Base-by-base conservation (phyloP, 2,888 invertebrate species). In the Stenolophus ochropezus region DNA sequence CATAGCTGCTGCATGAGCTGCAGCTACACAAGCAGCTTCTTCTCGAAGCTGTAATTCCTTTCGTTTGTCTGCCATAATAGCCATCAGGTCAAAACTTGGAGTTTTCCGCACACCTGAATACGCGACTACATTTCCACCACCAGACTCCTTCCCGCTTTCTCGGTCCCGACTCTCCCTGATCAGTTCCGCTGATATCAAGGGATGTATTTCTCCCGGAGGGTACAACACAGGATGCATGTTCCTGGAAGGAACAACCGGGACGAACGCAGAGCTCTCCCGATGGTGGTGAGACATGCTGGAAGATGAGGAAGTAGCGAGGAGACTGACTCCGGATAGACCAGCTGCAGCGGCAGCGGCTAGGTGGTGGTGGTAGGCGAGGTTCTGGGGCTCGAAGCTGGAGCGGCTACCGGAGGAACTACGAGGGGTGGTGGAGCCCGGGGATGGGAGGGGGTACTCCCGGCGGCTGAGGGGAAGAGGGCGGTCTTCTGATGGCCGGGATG, bases 21-120 rank as follows among this genome's bases (percentile, higher is more conserved):
- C 88, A 1, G 87, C 89, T 4, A 89, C 89, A 83, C 89, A 88
- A 0, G 92, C 92, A 0, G 94, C 94, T 56, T 94, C 94, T 86
- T 94, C 94, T 16, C 94, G 90, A 73, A 95, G 88, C 0, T 95
- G 95, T 75, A 96, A 90, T 86, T 96, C 96, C 88, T 96, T 96
- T 82, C 96, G 91, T 87, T 96, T 96, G 87, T 96, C 96, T 1
- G 95, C 96, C 96, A 96, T 96, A 94, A 96, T 96, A 49, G 96
- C 96, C 92, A 96, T 95, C 85, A 96, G 92, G 87, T 96, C 96
- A 86, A 95, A 96, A 85, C 91, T 92, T 0, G 94, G 92, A 1
- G 90, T 83, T 82, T 86, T 86, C 4, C 86, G 82, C 8, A 84
- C 83, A 25, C 74, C 80, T n/a, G 83, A 81, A 78, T 83, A 83